Base-by-base conservation (phyloP, 30 jellyfish, hydroid and myxozoan genomes). In the Nemopilema nomurai region DNA sequence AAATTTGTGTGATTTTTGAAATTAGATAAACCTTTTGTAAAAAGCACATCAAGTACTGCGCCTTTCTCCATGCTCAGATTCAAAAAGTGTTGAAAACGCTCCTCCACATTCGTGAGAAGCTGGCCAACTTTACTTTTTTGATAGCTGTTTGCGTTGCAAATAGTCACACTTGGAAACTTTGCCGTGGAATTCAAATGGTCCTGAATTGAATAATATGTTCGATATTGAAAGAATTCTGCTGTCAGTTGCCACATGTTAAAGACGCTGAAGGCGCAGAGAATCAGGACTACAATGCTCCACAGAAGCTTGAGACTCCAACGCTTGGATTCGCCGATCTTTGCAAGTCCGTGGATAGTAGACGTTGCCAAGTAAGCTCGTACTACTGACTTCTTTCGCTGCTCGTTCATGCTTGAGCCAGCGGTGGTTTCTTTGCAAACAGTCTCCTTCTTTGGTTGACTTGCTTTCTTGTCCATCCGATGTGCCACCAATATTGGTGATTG, bases 71-170 rank as follows among this genome's bases (percentile, higher is more conserved):
- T 3, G 41, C 83, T 73, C 13, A 20, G 1, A 19, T 73, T 73
- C 28, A 73, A 20, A 33, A 41, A 1, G 4, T 49, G 31, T 1
- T 73, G 28, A 3, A 73, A 28, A 41, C 50, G 51, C 13, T 18
- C 23, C 28, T 28, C 57, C 57, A 41, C 27, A 4, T 29, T 16
- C 21, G 27, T 20, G 24, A 33, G 25, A 18, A 30, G 26, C 1
- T 19, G 30, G n/a, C 51, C 51, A 31, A 73, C 51, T 32, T 73
- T 49, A 31, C 69, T 32, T 28, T 25, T 33, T 26, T 73, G 69
- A n/a, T 1, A 73, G 69, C 33, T 73, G 69, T 73, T 73, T 16
- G 83, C 83, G 33, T 73, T 73, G 69, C 83, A 73, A 19, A 73
- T n/a, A 32, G 83, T 73, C 13, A 73, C 51, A 69, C 83, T 73